Conservation (phyloP, 2,797 vertebrate genomes). For the Heteromormyrus szaboi region DNA sequence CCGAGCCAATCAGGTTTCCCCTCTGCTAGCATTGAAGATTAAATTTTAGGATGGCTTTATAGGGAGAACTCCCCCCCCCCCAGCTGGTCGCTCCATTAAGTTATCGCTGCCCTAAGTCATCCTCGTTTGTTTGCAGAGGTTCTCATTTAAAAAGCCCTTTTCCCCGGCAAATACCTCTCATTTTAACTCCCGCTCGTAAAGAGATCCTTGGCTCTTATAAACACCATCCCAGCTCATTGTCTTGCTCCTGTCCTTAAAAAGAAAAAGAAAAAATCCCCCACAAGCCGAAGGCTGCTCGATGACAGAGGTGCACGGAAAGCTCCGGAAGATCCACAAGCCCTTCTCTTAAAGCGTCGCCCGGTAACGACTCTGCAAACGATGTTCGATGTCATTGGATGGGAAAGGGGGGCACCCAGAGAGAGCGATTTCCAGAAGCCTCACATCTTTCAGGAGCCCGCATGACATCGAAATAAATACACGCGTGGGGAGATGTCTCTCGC, state of each 20-base stretch:
- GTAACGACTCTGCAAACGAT: background rate
- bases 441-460: slow-evolving; percentile 31
- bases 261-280: background rate
- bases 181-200: background rate
- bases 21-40: slow-evolving; percentile 52
- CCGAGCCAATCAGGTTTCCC: background rate
- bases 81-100: background rate
- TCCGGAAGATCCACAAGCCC: background rate
- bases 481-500: background rate
- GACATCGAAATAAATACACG: slow-evolving; percentile 29
- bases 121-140: background rate
- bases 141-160: background rate
- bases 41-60: slow-evolving; percentile 13
- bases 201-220: background rate
- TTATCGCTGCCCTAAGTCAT: background rate
- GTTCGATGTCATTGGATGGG: background rate
- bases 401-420: slow-evolving; percentile 27
- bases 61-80: background rate
- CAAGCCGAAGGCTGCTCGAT: background rate
- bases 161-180: background rate
- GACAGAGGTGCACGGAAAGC: background rate
- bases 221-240: background rate
- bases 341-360: background rate
- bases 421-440: slow-evolving; percentile 30
- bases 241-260: background rate